These are phyloP conservation scores for Peromyscus eremicus DNA, from an alignment of 2,797 vertebrate genomes.

Conservation along the genomic window DNA sequence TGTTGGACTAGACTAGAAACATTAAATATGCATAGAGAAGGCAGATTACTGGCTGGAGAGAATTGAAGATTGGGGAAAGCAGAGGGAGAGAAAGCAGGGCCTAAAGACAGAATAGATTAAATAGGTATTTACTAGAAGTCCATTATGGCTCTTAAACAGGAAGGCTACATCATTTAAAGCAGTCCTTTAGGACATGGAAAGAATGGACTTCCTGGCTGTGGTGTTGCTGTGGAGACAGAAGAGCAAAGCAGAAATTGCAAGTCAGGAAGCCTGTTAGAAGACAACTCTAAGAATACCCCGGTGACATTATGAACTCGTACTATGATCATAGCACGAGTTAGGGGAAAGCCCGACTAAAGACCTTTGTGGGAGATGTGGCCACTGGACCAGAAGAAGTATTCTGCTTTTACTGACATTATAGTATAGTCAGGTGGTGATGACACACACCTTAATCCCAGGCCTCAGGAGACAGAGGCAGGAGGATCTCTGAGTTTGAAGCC, in stretches of 20 bases:
- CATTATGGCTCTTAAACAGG: neutral
- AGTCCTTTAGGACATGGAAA: neutral
- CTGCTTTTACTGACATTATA: neutral
- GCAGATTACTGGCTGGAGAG: neutral
- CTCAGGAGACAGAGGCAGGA: neutral
- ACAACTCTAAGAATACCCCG: neutral
- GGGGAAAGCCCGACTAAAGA: neutral
- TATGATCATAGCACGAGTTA: neutral
- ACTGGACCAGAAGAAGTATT: neutral
- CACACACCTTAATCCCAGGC: neutral
- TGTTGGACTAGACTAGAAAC: conserved; percentile 8
- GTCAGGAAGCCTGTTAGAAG: neutral
- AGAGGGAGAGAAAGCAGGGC: conserved; percentile 15
- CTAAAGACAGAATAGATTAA: neutral
- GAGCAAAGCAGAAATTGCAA: neutral
- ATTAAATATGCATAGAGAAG: neutral
- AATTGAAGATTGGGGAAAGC: neutral
- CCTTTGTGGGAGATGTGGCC: neutral
- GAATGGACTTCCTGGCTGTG: neutral
- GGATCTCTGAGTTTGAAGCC: neutral
- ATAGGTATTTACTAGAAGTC: neutral
- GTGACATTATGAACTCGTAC: neutral
- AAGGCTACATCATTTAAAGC: neutral
- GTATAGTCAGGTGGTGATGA: too few relatives aligned
- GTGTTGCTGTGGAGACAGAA: neutral